Conservation (phyloP, 1,140 invertebrate species). For the Leguminivora glycinivorella region DNA sequence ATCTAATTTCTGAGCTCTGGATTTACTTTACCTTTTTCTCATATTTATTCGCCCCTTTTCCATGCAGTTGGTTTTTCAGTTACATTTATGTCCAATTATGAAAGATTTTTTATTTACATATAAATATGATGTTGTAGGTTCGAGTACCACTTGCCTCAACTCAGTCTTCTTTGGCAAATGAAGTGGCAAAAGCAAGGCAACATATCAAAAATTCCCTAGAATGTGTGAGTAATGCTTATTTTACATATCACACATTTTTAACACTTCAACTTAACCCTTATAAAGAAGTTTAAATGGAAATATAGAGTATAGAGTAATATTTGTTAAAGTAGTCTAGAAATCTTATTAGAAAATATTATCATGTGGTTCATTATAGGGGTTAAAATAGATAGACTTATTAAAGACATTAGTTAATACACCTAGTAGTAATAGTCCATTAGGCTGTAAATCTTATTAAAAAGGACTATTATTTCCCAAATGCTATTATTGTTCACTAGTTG, state of each 20-base stretch:
- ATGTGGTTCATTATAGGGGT: slow-evolving; percentile 37
- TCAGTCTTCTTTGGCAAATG: slow-evolving; percentile 80
- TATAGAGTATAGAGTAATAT: neutral
- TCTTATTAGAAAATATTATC: neutral
- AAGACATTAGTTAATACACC: neutral
- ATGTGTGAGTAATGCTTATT: slow-evolving; percentile 78
- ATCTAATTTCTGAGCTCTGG: neutral
- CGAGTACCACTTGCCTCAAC: slow-evolving; percentile 51
- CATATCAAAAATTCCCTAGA: slow-evolving; percentile 83
- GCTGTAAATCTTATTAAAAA: too few relatives aligned
- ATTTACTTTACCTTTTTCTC: slow-evolving; percentile 7
- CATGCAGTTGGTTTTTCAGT: neutral
- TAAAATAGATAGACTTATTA: slow-evolving; percentile 9
- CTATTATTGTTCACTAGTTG: neutral
- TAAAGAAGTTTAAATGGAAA: slow-evolving; percentile 36
- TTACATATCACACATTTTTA: slow-evolving; percentile 43
- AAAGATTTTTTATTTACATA: slow-evolving; percentile 31
- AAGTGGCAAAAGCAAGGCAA: slow-evolving; percentile 84
- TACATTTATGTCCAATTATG: neutral
- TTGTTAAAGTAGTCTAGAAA: neutral
- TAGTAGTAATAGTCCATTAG: neutral
- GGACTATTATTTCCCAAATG: too few relatives aligned
- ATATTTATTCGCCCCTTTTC: neutral
- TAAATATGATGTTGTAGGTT: slow-evolving; percentile 51
- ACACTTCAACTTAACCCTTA: neutral